Percentiles rank a stretch among this genome's conserved stretches.
These are phyloP conservation scores for Columba livia DNA, from an alignment of 2,113 vertebrate genomes.

Conservation along the genomic window DNA sequence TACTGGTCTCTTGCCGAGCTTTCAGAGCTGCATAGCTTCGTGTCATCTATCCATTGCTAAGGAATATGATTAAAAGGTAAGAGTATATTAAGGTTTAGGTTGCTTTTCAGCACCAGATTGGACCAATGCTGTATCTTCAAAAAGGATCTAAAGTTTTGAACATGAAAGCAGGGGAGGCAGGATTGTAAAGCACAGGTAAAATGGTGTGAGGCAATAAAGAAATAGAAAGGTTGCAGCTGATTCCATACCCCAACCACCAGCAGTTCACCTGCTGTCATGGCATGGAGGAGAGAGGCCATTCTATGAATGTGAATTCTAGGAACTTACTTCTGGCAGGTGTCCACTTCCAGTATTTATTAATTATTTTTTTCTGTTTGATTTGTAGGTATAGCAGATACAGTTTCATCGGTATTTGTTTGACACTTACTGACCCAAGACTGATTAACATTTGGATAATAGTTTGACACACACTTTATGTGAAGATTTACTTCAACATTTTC, in stretches of 20 bases:
- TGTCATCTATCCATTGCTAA: not conserved
- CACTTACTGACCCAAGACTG: not conserved
- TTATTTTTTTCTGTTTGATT: not conserved
- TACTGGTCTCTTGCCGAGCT: not conserved
- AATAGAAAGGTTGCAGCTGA: not conserved
- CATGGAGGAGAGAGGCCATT: not conserved
- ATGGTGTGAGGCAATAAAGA: not conserved
- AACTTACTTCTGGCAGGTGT: not conserved
- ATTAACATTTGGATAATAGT: not conserved
- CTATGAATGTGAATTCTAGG: not conserved
- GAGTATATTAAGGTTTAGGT: not conserved
- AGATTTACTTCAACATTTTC: not conserved
- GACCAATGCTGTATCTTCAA: not conserved
- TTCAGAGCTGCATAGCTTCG: not conserved
- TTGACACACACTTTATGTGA: not conserved
- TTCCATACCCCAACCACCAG: not conserved
- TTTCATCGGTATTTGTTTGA: conserved; percentile 84
- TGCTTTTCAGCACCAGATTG: not conserved
- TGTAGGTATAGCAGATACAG: conserved; percentile 86
- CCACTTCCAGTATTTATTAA: not conserved
- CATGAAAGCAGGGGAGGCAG: not conserved
- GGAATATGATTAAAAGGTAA: not conserved
- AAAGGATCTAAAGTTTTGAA: not conserved
- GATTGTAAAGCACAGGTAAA: not conserved
- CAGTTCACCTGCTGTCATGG: not conserved